A percentile compares a stretch with the other conserved stretches of the same genome.
These are phyloP conservation scores for Agonopterix heracliana DNA, from an alignment of 2,888 invertebrate species.

Conservation along the genomic window DNA sequence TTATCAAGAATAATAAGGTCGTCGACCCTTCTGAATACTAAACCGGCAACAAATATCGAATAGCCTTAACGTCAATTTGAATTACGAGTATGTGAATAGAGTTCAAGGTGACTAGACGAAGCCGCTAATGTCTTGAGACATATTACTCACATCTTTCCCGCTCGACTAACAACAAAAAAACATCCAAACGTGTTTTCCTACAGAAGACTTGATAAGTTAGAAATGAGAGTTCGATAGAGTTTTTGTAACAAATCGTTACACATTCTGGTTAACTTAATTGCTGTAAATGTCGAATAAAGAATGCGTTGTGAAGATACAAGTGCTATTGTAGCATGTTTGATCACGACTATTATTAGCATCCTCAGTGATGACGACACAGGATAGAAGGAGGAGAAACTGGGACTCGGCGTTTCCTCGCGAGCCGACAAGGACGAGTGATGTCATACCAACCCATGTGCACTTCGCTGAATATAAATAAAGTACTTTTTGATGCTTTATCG, in stretches of 20 bases:
- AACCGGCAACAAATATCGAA: constrained; percentile 21
- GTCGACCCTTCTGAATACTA: constrained; percentile 21
- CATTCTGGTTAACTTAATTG: constrained; percentile 28
- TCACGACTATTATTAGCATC: constrained; percentile 53
- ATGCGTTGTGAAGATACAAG: constrained; percentile 13
- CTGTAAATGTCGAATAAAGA: constrained; percentile 17
- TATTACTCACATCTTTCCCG: constrained; percentile 21
- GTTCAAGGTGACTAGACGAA: constrained; percentile 54
- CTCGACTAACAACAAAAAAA: constrained; percentile 24
- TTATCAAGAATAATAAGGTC: constrained; percentile 15
- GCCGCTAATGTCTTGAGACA: constrained; percentile 23
- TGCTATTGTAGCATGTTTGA: constrained; percentile 21
- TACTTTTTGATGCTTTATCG: constrained; percentile 26
- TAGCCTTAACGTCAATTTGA: constrained; percentile 42
- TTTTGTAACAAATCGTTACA: constrained; percentile 26
- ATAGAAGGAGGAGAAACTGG: constrained; percentile 62
- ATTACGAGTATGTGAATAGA: constrained; percentile 31
- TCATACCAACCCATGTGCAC: constrained; percentile 36
- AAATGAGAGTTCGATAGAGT: constrained; percentile 22
- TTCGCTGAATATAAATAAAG: constrained; percentile 51
- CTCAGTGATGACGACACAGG: constrained; percentile 56
- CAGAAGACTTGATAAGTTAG: constrained; percentile 12
- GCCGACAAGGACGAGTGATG: constrained; percentile 65
- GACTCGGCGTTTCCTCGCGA: constrained; percentile 53
- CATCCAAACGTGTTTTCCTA: constrained; percentile 5